These are phyloP conservation scores for Eledona agricola DNA, from an alignment of 2,888 invertebrate genomes.

Conservation along the genomic window DNA sequence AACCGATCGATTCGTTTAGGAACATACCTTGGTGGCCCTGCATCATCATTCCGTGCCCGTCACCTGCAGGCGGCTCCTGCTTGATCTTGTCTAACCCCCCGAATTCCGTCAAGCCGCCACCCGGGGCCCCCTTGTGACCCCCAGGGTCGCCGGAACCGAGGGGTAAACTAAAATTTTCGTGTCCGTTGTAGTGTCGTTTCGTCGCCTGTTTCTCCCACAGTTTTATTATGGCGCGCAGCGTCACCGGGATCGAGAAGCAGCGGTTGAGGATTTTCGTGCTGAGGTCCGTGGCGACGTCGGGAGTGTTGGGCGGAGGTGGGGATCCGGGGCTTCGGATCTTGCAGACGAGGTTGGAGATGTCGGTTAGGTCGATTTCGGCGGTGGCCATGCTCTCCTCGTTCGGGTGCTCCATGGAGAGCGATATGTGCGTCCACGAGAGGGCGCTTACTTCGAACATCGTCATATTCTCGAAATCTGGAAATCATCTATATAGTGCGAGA, in stretches of 20 bases:
- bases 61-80: slow-evolving; percentile 59
- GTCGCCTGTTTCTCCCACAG: slow-evolving; percentile 81
- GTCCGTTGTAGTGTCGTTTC: slow-evolving; percentile 63
- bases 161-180: slow-evolving; percentile 70
- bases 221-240: slow-evolving; percentile 86
- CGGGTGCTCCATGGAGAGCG: slow-evolving; percentile 92
- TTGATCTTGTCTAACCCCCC: slow-evolving; percentile 57
- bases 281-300: slow-evolving; percentile 65
- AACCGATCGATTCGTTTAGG: slow-evolving; percentile 59
- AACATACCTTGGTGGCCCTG: slow-evolving; percentile 58
- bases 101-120: slow-evolving; percentile 63
- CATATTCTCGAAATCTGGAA: slow-evolving; percentile 74
- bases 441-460: slow-evolving; percentile 94
- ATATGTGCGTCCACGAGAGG: slow-evolving; percentile 87
- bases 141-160: slow-evolving; percentile 75
- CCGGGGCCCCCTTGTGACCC: slow-evolving; percentile 62
- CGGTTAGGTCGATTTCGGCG: slow-evolving; percentile 85
- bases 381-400: slow-evolving; percentile 92
- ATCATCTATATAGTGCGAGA: slow-evolving; percentile 20
- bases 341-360: slow-evolving; percentile 82
- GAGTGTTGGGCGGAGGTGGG: slow-evolving; percentile 55
- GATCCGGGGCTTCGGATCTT: slow-evolving; percentile 73
- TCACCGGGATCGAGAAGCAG: slow-evolving; percentile 92
- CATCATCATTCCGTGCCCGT: slow-evolving; percentile 53
- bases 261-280: slow-evolving; percentile 81